Evolutionary conservation across 2,113 vertebrate genomes (phyloP).

Genomic region (Alectura lathami): DNA sequence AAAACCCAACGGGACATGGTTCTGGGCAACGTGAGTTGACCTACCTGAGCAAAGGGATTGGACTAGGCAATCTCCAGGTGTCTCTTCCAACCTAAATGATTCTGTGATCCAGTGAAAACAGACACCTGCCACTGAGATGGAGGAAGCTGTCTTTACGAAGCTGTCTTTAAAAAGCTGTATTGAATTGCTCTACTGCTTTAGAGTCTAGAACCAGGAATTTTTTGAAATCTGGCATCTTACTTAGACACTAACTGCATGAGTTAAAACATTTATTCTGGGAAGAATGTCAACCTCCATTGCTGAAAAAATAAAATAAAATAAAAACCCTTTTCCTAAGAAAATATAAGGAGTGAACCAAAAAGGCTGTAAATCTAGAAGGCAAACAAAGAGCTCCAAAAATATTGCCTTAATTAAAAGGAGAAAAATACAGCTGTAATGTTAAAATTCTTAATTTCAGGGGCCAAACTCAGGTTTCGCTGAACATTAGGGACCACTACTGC

Average conservation of each 20-base stretch:
- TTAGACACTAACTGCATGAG: not conserved
- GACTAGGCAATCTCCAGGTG: not conserved
- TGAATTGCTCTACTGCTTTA: not conserved
- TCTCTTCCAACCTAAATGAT: not conserved
- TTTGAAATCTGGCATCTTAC: not conserved
- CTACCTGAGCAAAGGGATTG: not conserved
- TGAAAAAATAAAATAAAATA: not conserved
- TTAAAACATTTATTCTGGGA: not conserved
- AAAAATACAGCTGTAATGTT: not conserved
- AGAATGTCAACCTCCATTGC: not conserved
- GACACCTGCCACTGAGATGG: not conserved
- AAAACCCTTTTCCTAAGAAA: not conserved
- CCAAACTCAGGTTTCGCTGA: not conserved
- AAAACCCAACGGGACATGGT: not conserved
- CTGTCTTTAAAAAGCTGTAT: not conserved
- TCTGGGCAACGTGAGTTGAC: not conserved
- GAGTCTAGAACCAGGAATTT: not conserved
- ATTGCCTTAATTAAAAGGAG: not conserved
- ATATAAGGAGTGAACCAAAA: not conserved
- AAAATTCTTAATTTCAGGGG: not conserved
- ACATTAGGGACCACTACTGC: not conserved
- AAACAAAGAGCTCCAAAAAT: not conserved
- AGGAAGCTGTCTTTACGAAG: not conserved
- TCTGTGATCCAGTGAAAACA: not conserved
- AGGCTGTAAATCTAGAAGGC: not conserved